Evolutionary conservation across 2,113 vertebrate species (phyloP).

Genomic region (Meriones unguiculatus): DNA sequence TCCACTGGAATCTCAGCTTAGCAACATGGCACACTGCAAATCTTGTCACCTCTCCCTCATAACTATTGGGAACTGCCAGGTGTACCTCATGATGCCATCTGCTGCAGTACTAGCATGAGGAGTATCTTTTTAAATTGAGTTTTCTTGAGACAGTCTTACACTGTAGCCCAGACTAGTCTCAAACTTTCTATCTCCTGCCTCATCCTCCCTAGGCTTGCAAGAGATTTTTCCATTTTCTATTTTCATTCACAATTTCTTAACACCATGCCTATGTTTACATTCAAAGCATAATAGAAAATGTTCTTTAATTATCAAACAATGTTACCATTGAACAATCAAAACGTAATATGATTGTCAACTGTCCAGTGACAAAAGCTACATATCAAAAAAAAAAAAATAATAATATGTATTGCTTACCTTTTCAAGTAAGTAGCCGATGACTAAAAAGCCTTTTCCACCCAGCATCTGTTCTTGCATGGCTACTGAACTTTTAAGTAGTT

Average conservation of each 20-base stretch:
- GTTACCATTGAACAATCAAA: not conserved
- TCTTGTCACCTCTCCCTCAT: not conserved
- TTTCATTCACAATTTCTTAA: slow-evolving; percentile 41
- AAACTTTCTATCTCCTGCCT: not conserved
- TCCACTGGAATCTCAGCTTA: not conserved
- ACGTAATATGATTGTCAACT: slow-evolving; percentile 15
- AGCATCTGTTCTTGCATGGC: slow-evolving; percentile 99
- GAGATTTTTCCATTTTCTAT: not conserved
- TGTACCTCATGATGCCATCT: not conserved
- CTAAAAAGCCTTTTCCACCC: slow-evolving; percentile 97
- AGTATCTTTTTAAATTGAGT: not conserved
- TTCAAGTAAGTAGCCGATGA: slow-evolving; percentile 97
- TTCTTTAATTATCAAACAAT: not conserved
- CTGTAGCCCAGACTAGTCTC: not conserved
- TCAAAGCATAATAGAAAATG: not conserved
- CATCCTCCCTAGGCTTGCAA: not conserved
- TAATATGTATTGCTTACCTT: slow-evolving; percentile 89
- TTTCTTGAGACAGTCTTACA: not conserved
- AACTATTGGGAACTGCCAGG: not conserved
- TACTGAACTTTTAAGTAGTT: slow-evolving; percentile 97
- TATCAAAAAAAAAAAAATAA: not conserved
- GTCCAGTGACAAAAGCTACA: not conserved
- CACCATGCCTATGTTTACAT: not conserved
- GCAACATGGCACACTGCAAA: not conserved
- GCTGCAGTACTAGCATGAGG: not conserved